These are phyloP conservation scores for Ectobius pallidus DNA, from an alignment of 2,888 invertebrate genomes.

Conservation along the genomic window DNA sequence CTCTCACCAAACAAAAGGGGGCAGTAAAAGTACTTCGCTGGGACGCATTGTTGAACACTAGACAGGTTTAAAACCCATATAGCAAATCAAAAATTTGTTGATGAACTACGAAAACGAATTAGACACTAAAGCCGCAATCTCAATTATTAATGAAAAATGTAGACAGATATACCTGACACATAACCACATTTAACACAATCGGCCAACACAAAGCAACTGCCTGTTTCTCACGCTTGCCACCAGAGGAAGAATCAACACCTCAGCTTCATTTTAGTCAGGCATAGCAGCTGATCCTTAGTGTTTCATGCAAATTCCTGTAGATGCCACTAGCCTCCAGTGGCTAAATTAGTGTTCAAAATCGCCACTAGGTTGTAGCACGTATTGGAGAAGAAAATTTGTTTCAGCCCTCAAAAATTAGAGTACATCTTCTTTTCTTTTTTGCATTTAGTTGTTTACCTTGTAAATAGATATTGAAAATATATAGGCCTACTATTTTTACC, in stretches of 20 bases:
- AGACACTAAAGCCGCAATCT: neutral
- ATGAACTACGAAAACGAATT: neutral
- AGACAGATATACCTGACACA: neutral
- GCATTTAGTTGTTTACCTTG: too few species aligned
- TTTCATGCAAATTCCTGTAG: too few species aligned
- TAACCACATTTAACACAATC: neutral
- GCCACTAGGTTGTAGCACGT: too few species aligned
- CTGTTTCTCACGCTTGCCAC: slow-evolving; percentile 16
- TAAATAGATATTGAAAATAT: too few species aligned
- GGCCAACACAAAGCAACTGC: slow-evolving; percentile 29
- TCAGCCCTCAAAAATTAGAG: too few species aligned
- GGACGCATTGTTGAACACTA: neutral
- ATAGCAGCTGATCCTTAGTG: too few species aligned
- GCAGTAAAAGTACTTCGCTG: neutral
- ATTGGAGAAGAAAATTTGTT: too few species aligned
- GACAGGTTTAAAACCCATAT: neutral
- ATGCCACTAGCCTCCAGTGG: too few species aligned
- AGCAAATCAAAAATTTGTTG: neutral
- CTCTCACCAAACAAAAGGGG: slow-evolving; percentile 20
- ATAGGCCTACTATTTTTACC: too few species aligned
- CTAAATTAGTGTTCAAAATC: too few species aligned
- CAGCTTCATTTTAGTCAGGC: too few species aligned
- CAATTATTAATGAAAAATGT: neutral
- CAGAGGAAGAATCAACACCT: slow-evolving; percentile 1
- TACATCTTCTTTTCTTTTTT: too few species aligned